Conservation (phyloP, 2,888 invertebrate genomes). For the Strigamia transsilvanica region DNA sequence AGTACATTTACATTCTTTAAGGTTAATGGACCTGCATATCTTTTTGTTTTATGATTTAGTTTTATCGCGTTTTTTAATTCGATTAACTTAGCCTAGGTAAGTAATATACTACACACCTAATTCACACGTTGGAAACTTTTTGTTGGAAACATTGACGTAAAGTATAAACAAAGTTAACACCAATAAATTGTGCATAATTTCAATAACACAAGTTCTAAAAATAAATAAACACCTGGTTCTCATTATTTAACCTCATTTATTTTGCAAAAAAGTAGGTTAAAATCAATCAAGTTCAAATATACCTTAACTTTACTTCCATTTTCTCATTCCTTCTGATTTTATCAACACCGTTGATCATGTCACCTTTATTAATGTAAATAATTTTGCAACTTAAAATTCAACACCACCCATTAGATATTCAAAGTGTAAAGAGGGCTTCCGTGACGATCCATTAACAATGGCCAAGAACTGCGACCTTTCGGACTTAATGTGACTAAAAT, state of each 20-base stretch:
- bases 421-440: neutral
- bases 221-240: neutral
- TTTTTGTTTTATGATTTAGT: neutral
- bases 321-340: neutral
- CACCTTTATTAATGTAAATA: neutral
- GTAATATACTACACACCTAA: neutral
- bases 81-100: neutral
- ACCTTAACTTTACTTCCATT: neutral
- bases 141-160: neutral
- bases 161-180: neutral
- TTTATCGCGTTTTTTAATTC: neutral
- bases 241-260: conserved; percentile 20
- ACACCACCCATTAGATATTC: conserved; percentile 17
- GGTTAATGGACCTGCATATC: neutral
- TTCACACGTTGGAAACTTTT: neutral
- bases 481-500: neutral
- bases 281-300: conserved; percentile 35
- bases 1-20: neutral
- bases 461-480: conserved; percentile 47
- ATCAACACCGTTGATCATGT: neutral
- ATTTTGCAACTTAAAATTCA: neutral
- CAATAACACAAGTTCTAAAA: neutral
- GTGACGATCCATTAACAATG: neutral
- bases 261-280: conserved; percentile 10
- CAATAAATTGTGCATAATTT: neutral